Conservation (phyloP, 2,797 vertebrate genomes). For the Varecia variegata region DNA sequence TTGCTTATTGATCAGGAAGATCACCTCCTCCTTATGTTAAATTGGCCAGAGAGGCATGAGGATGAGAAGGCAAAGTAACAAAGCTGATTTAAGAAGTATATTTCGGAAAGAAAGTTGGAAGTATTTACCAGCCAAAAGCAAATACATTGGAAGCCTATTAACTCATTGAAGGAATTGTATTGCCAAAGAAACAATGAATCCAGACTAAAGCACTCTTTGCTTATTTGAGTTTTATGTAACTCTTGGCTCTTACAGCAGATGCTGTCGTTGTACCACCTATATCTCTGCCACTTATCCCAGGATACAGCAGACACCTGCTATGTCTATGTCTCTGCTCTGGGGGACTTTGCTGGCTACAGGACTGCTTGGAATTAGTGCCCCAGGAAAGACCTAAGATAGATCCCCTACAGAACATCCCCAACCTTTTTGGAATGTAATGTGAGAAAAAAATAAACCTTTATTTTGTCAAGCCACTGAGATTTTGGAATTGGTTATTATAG, state of each 20-base stretch:
- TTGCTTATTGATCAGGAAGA: slow-evolving; percentile 40
- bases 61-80: not conserved
- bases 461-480: slow-evolving; percentile 16
- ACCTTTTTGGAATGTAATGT: not conserved
- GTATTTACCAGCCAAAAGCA: not conserved
- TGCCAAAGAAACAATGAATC: not conserved
- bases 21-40: slow-evolving; percentile 15
- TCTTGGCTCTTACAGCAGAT: not conserved
- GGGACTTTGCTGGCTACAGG: not conserved
- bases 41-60: not conserved
- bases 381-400: not conserved
- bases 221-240: not conserved
- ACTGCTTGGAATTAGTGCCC: not conserved
- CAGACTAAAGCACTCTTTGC: not conserved
- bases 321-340: not conserved
- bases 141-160: slow-evolving; percentile 25
- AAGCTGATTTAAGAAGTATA: not conserved
- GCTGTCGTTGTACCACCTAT: not conserved
- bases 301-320: not conserved
- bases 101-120: not conserved
- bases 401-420: not conserved
- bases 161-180: slow-evolving; percentile 1
- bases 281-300: not conserved
- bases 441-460: not conserved
- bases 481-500: not conserved